Percentiles rank a stretch among this genome's conserved stretches.
Evolutionary conservation across 2,113 vertebrate species (phyloP).

Genomic region (Otis tarda): DNA sequence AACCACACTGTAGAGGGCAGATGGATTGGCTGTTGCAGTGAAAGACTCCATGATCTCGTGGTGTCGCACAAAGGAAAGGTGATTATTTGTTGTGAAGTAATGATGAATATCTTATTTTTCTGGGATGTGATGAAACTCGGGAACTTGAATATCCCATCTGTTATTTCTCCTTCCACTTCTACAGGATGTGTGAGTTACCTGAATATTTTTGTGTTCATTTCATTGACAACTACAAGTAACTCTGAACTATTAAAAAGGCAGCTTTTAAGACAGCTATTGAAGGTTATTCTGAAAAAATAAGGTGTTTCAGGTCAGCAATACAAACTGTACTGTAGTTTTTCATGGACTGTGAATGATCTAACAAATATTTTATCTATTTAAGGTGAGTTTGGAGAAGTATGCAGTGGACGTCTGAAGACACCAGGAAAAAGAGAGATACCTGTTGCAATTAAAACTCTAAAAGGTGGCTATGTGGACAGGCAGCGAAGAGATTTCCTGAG

Average conservation of each 20-base stretch:
- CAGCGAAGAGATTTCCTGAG: slow-evolving; percentile 93
- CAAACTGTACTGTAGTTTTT: not conserved
- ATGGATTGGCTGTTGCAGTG: not conserved
- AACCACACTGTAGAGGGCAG: not conserved
- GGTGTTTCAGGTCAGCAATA: not conserved
- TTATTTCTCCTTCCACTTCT: not conserved
- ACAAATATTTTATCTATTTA: slow-evolving; percentile 8
- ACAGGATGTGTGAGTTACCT: not conserved
- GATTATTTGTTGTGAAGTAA: not conserved
- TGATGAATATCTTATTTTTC: not conserved
- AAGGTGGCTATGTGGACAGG: slow-evolving; percentile 89
- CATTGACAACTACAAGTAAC: not conserved
- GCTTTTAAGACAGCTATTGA: not conserved
- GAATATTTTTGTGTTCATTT: not conserved
- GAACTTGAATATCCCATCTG: not conserved
- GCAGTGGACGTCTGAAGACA: slow-evolving; percentile 90
- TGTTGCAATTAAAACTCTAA: slow-evolving; percentile 94
- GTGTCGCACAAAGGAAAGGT: not conserved
- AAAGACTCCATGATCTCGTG: not conserved
- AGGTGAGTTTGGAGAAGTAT: slow-evolving; percentile 97
- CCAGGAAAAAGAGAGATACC: slow-evolving; percentile 94
- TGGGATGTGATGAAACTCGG: not conserved
- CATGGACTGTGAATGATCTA: not conserved
- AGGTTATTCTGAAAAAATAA: not conserved
- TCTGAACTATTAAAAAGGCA: not conserved